Percentiles rank a stretch among this genome's conserved stretches.
Evolutionary conservation across 2,888 invertebrate species (phyloP).

Genomic region (Leptinotarsa tumamoca): DNA sequence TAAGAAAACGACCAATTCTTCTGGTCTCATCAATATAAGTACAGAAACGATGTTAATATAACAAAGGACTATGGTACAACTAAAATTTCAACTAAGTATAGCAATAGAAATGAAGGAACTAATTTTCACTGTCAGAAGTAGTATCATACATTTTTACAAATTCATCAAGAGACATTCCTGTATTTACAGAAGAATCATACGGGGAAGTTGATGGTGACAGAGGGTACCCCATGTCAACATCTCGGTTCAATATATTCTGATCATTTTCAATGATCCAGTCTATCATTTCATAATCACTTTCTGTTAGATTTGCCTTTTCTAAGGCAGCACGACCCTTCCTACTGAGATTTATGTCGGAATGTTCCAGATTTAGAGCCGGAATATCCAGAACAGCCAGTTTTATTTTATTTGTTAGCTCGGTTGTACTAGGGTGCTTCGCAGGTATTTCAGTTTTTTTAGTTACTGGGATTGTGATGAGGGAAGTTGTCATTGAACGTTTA

Average conservation of each 20-base stretch:
- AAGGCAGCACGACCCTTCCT: constrained; percentile 17
- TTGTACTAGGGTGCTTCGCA: constrained; percentile 25
- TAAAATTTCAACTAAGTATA: constrained; percentile 1
- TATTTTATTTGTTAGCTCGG: constrained; percentile 27
- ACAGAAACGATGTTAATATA: neutral
- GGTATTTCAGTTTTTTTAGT: constrained; percentile 29
- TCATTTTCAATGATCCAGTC: constrained; percentile 45
- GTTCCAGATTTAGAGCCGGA: constrained; percentile 42
- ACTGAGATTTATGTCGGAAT: constrained; percentile 18
- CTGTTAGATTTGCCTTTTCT: constrained; percentile 33
- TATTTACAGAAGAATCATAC: constrained; percentile 33
- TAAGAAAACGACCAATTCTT: neutral
- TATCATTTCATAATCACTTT: constrained; percentile 44
- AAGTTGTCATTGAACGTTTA: constrained; percentile 29
- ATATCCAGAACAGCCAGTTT: constrained; percentile 43
- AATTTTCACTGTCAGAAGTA: neutral
- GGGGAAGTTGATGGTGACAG: constrained; percentile 38
- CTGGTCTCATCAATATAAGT: neutral
- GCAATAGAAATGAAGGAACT: too few species aligned
- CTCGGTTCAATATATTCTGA: constrained; percentile 1
- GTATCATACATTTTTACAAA: constrained; percentile 29
- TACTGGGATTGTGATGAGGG: constrained; percentile 35
- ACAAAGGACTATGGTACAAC: constrained; percentile 1
- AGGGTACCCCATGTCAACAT: constrained; percentile 19
- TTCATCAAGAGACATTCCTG: constrained; percentile 35